Base-by-base conservation (phyloP, 2,888 invertebrate species). In the Tenthredo notha region DNA sequence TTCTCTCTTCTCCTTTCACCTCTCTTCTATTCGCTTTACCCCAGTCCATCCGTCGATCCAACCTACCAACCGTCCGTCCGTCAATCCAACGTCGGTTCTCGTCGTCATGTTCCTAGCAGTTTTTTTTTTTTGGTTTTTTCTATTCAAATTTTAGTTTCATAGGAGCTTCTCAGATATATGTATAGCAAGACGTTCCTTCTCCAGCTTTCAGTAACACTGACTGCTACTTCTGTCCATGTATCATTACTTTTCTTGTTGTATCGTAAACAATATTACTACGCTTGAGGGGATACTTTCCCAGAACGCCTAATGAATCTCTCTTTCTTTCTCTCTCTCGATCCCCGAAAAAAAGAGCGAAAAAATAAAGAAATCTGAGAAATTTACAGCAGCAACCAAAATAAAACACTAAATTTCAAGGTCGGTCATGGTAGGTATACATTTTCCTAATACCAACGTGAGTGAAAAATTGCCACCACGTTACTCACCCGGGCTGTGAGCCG, bases 71-170 rank as follows among this genome's bases (percentile, higher is more conserved):
- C 77, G 77, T 77, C 50, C 61, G 61, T 80, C 80, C 80, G 80
- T 80, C 80, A 80, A 80, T 80, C 58, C 40, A 50, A 54, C 40
- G 61, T 33, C 61, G 25, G 21, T 61, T 18, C 77, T 58, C 61
- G 61, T 80, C 80, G 61, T 80, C 80, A 61, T 80, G 80, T 86
- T 86, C 67, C 29, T 65, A 72, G 25, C 82, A 78, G 85, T 78
- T 84, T 86, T 87, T 86, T 87, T 88, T 89, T 87, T 87, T 87
- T 88, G 87, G 84, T 86, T 86, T 70, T 50, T 72, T 87, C 86
- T 86, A 86, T 86, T 86, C 85, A 83, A 85, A 87, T 87, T 21
- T 21, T 21, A n/a, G 54, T n/a, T n/a, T 54, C 54, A 54, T n/a
- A 7, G 54, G 54, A 54, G n/a, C 54, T 54, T 54, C n/a, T 7